A percentile compares a stretch with the other conserved stretches of the same genome.
These are phyloP conservation scores for Chesias legatella DNA, from an alignment of 2,888 invertebrate genomes.

Conservation along the genomic window DNA sequence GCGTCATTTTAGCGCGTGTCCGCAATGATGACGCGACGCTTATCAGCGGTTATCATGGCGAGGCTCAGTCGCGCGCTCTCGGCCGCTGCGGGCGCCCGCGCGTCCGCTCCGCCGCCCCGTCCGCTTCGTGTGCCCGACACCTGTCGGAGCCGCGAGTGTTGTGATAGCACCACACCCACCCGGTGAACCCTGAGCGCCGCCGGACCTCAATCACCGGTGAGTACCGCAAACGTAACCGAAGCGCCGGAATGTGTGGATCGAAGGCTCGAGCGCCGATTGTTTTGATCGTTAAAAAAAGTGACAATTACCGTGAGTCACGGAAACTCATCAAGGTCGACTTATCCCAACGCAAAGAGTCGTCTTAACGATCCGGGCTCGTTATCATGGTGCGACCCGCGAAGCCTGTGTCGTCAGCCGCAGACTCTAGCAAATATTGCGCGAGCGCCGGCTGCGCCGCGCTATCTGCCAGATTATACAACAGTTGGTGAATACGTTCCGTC, in stretches of 20 bases:
- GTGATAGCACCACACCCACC: no score
- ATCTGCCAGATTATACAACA: conserved; percentile 1
- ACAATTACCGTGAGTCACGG: conserved; percentile 29
- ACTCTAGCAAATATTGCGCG: conserved; percentile 30
- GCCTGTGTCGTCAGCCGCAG: conserved; percentile 30
- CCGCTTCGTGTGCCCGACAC: conserved; percentile 26
- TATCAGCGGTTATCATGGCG: conserved; percentile 74
- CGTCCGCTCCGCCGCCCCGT: conserved; percentile 29
- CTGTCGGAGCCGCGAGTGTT: conserved; percentile 18
- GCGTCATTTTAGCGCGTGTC: conserved; percentile 36
- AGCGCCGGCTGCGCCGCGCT: conserved; percentile 2
- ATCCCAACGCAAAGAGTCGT: conserved; percentile 58
- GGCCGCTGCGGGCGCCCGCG: conserved; percentile 52
- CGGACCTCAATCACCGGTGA: neutral
- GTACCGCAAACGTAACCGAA: neutral
- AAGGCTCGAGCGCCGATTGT: conserved; percentile 9
- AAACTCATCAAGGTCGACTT: conserved; percentile 48
- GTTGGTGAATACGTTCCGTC: neutral
- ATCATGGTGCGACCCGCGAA: conserved; percentile 38
- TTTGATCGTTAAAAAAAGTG: conserved; percentile 11
- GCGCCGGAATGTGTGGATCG: no score
- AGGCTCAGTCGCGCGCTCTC: conserved; percentile 64
- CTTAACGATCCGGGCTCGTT: conserved; percentile 58
- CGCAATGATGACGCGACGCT: conserved; percentile 57
- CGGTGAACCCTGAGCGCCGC: no score